Base-by-base conservation (phyloP, 2,113 vertebrate genomes). In the Anser cygnoides region DNA sequence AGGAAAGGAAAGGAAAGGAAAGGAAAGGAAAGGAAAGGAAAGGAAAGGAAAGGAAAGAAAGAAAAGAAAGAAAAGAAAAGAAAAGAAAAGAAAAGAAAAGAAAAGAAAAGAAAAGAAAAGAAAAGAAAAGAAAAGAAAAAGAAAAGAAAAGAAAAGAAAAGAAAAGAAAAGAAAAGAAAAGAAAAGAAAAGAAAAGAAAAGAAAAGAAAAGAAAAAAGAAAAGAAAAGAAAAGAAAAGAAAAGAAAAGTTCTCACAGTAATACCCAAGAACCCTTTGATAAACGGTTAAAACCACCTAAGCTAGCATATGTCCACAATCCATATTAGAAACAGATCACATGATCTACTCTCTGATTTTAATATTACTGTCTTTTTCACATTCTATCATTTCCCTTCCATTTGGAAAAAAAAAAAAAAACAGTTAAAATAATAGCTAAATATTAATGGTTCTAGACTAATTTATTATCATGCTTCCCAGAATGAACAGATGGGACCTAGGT, bases 171-270 rank as follows among this genome's bases (percentile, higher is more conserved):
- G 16, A 19, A 49, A 49, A 49, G 10, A 11, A 19, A 8, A 49
- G 18, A 49, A 49, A 4, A 44, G 6, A 18, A 50, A 23, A 35
- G 0, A 22, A 22, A 49, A 49, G 10, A 49, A 22, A 49, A 44
- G 16, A 44, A 49, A 49, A 49, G 10, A 11, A 19, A 49, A 49
- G 10, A 49, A 22, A 44, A 49, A 49, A 49, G 10, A 11, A 19
- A 49, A 49, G 10, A 49, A 22, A 49, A 44, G 16, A 44, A 49
- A 49, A 49, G 10, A 21, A 35, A 5, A 49, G 11, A 49, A 49
- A 2, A 46, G 3, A 46, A 50, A 23, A 35, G 0, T 3, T 52
- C 7, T 76, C 50, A 46, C 1, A 14, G 6, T 26, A 57, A 4
- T 46, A 37, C 17, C 25, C 16, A 71, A 61, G 17, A 91, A 52